A percentile compares a stretch with the other conserved stretches of the same genome.
Conservation (phyloP, 2,888 invertebrate genomes). For the Elysia crispata region DNA sequence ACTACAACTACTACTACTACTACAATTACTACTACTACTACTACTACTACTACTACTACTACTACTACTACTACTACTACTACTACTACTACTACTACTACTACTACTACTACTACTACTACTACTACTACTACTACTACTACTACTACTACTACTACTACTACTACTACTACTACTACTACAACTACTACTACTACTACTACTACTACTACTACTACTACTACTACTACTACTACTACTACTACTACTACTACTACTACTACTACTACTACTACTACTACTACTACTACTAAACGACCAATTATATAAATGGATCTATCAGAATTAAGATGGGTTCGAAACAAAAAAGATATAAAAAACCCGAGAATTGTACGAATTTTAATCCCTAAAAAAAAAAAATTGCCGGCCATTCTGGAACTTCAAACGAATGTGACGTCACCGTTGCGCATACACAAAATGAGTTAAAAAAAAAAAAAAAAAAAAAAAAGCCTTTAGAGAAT, state of each 20-base stretch:
- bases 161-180: background rate
- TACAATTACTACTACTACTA: slow-evolving; percentile 9
- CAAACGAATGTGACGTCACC: too few relatives aligned
- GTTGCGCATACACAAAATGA: too few relatives aligned
- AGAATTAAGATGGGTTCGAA: too few relatives aligned
- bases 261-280: background rate
- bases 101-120: slow-evolving; percentile 4
- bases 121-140: slow-evolving; percentile 4
- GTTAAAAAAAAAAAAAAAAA: too few relatives aligned
- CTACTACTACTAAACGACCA: too few relatives aligned
- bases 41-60: slow-evolving; percentile 9
- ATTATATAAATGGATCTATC: too few relatives aligned
- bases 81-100: slow-evolving; percentile 4
- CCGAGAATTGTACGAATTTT: too few relatives aligned
- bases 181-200: background rate
- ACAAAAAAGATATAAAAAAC: too few relatives aligned
- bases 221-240: background rate
- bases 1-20: too few relatives aligned
- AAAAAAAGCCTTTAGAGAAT: too few relatives aligned
- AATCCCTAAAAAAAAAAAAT: too few relatives aligned
- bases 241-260: background rate
- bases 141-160: slow-evolving; percentile 9
- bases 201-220: background rate
- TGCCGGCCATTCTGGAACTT: too few relatives aligned
- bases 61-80: slow-evolving; percentile 9